These are phyloP conservation scores for Aporophyla nigra DNA, from an alignment of 2,888 invertebrate species.

Conservation along the genomic window DNA sequence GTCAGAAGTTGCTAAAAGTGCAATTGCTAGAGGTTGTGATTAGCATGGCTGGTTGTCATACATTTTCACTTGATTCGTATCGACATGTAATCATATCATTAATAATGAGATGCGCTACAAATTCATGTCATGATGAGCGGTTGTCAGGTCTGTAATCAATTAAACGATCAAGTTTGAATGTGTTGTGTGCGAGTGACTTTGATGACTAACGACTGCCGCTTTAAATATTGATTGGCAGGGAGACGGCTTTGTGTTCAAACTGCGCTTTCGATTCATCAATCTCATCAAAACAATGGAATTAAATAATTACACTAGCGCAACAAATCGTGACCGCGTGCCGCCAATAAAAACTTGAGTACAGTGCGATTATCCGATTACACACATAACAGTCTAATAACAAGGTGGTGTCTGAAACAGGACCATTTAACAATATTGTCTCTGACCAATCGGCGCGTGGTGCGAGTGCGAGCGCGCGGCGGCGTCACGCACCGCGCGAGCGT, in stretches of 20 bases:
- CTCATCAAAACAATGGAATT: slow-evolving; percentile 83
- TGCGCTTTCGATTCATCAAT: slow-evolving; percentile 83
- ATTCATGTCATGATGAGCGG: slow-evolving; percentile 33
- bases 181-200: slow-evolving; percentile 58
- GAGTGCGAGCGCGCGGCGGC: slow-evolving; percentile 40
- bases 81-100: slow-evolving; percentile 16
- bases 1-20: not conserved
- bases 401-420: slow-evolving; percentile 73
- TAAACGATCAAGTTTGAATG: no score
- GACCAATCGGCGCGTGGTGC: slow-evolving; percentile 72
- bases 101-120: slow-evolving; percentile 13
- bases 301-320: slow-evolving; percentile 78
- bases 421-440: slow-evolving; percentile 82
- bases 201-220: slow-evolving; percentile 72
- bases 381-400: slow-evolving; percentile 80
- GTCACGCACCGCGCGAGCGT: slow-evolving; percentile 65
- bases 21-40: not conserved
- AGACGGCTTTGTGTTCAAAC: slow-evolving; percentile 75
- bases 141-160: slow-evolving; percentile 53
- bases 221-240: slow-evolving; percentile 70
- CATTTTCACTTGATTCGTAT: not conserved
- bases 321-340: slow-evolving; percentile 82
- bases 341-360: slow-evolving; percentile 70
- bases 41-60: not conserved
- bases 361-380: slow-evolving; percentile 82